Evolutionary conservation across 1,140 invertebrate species (phyloP).

Genomic region (Limonius californicus): DNA sequence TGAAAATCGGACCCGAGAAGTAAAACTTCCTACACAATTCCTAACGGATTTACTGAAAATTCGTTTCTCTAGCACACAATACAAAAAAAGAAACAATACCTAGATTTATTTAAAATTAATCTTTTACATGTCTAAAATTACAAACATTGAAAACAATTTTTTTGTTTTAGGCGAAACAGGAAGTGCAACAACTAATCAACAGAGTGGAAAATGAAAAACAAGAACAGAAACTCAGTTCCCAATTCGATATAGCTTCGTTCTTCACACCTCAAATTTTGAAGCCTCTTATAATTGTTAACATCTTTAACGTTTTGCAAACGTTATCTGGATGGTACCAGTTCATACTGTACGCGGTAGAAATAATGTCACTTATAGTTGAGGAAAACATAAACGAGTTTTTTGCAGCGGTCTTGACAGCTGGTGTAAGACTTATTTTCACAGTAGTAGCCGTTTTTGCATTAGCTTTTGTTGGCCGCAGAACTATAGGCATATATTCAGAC

Average conservation of each 20-base stretch:
- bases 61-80: no score
- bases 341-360: slow-evolving; percentile 71
- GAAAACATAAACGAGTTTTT: slow-evolving; percentile 48
- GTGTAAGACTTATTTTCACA: slow-evolving; percentile 59
- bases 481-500: slow-evolving; percentile 60
- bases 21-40: no score
- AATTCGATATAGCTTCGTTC: slow-evolving; percentile 45
- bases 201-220: slow-evolving; percentile 50
- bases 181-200: slow-evolving; percentile 54
- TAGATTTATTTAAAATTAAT: no score
- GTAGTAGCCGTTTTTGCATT: slow-evolving; percentile 61
- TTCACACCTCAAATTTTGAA: slow-evolving; percentile 58
- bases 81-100: no score
- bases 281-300: slow-evolving; percentile 65
- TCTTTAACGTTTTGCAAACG: slow-evolving; percentile 67
- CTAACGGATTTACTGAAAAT: no score
- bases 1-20: no score
- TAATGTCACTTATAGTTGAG: slow-evolving; percentile 48
- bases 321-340: slow-evolving; percentile 68
- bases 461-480: slow-evolving; percentile 57
- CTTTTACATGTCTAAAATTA: no score
- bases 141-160: no score
- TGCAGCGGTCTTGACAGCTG: slow-evolving; percentile 63
- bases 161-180: slow-evolving; percentile 50
- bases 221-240: slow-evolving; percentile 37